These are phyloP conservation scores for Crenuchus spilurus DNA, from an alignment of 2,797 vertebrate species.

Conservation along the genomic window DNA sequence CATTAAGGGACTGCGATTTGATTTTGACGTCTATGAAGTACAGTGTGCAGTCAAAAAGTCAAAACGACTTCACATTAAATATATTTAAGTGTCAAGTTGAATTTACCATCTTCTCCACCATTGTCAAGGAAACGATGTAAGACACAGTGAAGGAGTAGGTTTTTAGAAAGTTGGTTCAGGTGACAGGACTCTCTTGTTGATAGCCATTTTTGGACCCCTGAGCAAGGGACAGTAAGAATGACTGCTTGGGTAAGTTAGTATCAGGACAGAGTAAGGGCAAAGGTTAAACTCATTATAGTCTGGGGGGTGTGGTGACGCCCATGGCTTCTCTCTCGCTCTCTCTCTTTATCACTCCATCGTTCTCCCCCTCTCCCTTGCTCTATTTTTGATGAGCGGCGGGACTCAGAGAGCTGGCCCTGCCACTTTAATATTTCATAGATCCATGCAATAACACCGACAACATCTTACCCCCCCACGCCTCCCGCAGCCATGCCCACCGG, in stretches of 20 bases:
- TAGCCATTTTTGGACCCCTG: not conserved
- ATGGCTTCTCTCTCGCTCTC: conserved; percentile 43
- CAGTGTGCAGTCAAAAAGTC: not conserved
- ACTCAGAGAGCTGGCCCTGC: conserved; percentile 71
- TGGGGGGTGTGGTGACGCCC: conserved; percentile 59
- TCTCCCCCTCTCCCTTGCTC: conserved; percentile 63
- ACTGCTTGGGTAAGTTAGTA: conserved; percentile 50
- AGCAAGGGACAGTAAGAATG: conserved; percentile 2
- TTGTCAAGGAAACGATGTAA: not conserved
- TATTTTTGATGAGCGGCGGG: conserved; percentile 83
- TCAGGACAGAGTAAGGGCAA: conserved; percentile 63
- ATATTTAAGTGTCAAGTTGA: not conserved
- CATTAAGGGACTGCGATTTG: conserved; percentile 58
- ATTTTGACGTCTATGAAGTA: conserved; percentile 35
- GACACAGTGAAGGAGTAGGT: not conserved
- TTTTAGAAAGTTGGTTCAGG: conserved; percentile 16
- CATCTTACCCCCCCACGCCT: conserved; percentile 60
- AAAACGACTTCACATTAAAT: not conserved
- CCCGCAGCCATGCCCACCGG: conserved; percentile 62
- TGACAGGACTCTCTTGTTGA: not conserved
- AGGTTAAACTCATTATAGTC: conserved; percentile 82
- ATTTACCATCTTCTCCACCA: not conserved
- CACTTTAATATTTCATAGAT: conserved; percentile 81
- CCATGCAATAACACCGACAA: conserved; percentile 63
- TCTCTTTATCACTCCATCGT: conserved; percentile 17